Evolutionary conservation across 2,888 invertebrate genomes (phyloP).

Genomic region (Protonemura montana): DNA sequence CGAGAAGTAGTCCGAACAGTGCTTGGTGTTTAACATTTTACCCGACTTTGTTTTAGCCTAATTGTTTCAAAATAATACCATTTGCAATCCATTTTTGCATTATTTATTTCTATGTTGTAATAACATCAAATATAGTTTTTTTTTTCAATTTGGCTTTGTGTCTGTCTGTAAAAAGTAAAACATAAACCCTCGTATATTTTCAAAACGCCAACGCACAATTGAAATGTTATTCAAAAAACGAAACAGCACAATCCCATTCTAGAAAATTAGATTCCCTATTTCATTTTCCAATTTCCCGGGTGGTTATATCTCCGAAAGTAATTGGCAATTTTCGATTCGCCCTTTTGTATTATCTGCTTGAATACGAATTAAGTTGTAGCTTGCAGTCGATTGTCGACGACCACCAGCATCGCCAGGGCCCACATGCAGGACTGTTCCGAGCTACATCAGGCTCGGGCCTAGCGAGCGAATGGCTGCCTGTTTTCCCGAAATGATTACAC

Average conservation of each 20-base stretch:
- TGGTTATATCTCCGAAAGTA: slow-evolving; percentile 16
- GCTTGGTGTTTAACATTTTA: no score
- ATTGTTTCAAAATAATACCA: no score
- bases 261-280: slow-evolving; percentile 4
- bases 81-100: no score
- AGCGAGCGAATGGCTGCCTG: neutral
- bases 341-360: slow-evolving; percentile 29
- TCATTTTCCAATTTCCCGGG: slow-evolving; percentile 5
- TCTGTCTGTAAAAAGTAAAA: neutral
- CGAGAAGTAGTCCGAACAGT: no score
- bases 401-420: neutral
- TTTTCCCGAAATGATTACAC: slow-evolving; percentile 27
- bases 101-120: no score
- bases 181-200: neutral
- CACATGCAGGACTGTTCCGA: neutral
- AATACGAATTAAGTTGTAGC: slow-evolving; percentile 28
- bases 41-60: no score
- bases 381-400: neutral
- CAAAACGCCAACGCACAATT: neutral
- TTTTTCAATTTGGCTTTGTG: no score
- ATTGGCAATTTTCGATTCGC: slow-evolving; percentile 36
- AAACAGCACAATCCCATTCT: neutral
- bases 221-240: neutral
- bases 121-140: no score
- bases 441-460: slow-evolving; percentile 8